phyloP scores from a whole-genome alignment of 2,797 vertebrate species.

The Ctenopoma multispine region DNA sequence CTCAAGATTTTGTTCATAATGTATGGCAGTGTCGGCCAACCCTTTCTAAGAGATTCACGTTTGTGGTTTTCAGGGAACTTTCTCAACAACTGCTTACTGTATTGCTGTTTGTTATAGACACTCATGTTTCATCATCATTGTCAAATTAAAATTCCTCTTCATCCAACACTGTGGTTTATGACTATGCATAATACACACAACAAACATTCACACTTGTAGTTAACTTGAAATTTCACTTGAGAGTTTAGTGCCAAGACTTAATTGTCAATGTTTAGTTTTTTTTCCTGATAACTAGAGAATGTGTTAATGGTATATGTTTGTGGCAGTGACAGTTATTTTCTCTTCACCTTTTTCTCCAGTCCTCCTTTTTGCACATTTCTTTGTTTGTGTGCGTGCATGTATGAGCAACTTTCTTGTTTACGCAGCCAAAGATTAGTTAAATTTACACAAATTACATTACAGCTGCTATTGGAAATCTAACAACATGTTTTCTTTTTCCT shows the following conservation, averaged over 20 bases:
- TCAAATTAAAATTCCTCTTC: no score
- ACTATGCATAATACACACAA: no score
- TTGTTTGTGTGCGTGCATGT: not conserved
- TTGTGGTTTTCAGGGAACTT: not conserved
- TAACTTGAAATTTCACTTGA: not conserved
- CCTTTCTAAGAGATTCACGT: not conserved
- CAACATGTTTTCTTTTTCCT: not conserved
- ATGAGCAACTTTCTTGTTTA: not conserved
- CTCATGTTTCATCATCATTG: no score
- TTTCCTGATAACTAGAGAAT: not conserved
- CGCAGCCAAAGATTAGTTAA: no score
- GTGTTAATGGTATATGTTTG: not conserved
- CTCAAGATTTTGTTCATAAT: no score
- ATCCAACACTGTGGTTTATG: no score
- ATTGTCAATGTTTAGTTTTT: slow-evolving; percentile 4
- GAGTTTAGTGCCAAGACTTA: not conserved
- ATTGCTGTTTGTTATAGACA: no score
- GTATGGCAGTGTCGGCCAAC: no score
- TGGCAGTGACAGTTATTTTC: no score
- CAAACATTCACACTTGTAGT: no score
- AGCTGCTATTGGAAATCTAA: not conserved
- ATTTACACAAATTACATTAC: not conserved
- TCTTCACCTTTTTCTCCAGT: not conserved
- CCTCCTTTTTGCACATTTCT: not conserved
- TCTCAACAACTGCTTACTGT: no score